Evolutionary conservation across 2,797 vertebrate genomes (phyloP), one percentile per base, ranked within the genome.

Genomic region (Falco columbarius): DNA sequence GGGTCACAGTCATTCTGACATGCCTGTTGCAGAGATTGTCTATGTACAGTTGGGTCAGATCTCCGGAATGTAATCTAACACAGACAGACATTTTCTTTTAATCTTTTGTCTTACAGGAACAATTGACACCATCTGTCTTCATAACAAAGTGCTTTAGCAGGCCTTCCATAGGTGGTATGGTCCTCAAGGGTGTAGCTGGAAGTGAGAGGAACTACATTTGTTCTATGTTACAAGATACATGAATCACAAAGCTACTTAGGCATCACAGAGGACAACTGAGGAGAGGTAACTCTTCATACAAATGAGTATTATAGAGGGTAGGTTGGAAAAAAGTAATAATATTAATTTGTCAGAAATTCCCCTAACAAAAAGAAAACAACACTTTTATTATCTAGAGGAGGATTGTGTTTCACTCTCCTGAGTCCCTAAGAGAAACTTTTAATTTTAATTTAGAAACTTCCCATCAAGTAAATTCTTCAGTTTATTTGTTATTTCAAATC

Each of bases 51-150:
- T 44, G 90, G 68, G 82, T 40, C 89, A 95, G 71, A 84, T 94
- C 63, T 90, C 47, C 40, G 52, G 21, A 83, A 93, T 65, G 49
- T 42, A 89, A 91, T 77, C 55, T 77, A 96, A 80, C 27, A 82
- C 95, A 61, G 15, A 77, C n/a, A 93, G 82, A 95, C 70, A 54
- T 38, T 38, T 90, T 34, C 90, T 93, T 94, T 89, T 49, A 30
- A 63, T 76, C 74, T 38, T 92, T 97, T 95, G 91, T 95, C 26
- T 92, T 23, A 8, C 12, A 77, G 49, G 58, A 85, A 94, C 83
- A 96, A 93, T 66, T 46, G 77, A 6, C 13, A 23, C 90, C 86
- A 84, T 80, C 90, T 95, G 93, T 49, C 89, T 87, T 26, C 67
- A 4, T 18, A 74, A 59, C 56, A 4, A 95, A 70, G 62, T 58